Percentiles rank a stretch among this genome's conserved stretches.
Evolutionary conservation across 2,888 invertebrate species (phyloP).

Genomic region (Lypha dubia): DNA sequence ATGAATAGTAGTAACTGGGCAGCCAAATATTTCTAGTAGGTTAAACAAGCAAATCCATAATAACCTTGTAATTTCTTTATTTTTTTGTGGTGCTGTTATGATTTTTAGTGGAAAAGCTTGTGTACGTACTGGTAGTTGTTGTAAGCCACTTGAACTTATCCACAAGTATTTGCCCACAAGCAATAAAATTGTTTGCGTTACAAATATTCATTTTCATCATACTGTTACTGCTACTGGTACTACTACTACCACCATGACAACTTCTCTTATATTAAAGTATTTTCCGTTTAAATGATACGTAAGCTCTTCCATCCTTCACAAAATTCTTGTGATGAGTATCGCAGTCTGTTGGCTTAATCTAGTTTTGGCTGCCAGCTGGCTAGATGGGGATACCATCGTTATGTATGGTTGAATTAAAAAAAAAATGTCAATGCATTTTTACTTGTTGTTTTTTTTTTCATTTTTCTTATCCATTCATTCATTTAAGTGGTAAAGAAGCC

Average conservation of each 20-base stretch:
- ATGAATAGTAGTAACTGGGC: conserved; percentile 17
- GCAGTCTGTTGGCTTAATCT: background rate
- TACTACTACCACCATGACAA: background rate
- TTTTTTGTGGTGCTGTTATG: conserved; percentile 39
- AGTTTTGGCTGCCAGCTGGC: conserved; percentile 30
- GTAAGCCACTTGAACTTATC: conserved; percentile 70
- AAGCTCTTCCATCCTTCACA: background rate
- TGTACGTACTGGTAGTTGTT: conserved; percentile 64
- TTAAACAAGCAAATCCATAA: conserved; percentile 64
- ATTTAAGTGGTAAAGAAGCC: conserved; percentile 55
- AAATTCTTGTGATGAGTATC: background rate
- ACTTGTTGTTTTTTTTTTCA: background rate
- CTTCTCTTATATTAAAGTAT: conserved; percentile 24
- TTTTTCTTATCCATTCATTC: conserved; percentile 43
- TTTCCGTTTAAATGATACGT: background rate
- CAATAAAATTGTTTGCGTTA: conserved; percentile 68
- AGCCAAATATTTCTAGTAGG: conserved; percentile 62
- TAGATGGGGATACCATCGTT: conserved; percentile 15
- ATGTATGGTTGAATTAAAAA: conserved; percentile 41
- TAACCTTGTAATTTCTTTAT: conserved; percentile 56
- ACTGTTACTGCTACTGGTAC: background rate
- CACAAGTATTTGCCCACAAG: conserved; percentile 72
- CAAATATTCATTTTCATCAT: conserved; percentile 54
- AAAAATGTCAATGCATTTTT: conserved; percentile 62
- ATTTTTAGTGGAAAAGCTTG: conserved; percentile 36